Evolutionary conservation across 2,888 invertebrate genomes (phyloP), one percentile per base, ranked within the genome.

Genomic region (Noctua fimbriata): DNA sequence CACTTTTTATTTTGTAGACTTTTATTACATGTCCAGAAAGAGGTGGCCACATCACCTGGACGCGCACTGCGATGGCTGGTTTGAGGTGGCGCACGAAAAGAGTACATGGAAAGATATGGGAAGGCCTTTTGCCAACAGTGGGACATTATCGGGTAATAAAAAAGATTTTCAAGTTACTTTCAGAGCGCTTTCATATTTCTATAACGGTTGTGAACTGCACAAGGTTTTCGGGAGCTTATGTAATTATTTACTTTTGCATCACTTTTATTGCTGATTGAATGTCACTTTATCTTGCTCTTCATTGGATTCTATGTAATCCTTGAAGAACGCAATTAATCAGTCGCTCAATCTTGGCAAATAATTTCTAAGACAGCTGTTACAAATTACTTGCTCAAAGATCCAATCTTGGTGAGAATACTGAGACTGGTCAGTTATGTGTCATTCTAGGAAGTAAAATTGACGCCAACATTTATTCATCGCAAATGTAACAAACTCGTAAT

Each of bases 401-500:
- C 36, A 9, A 47, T 73, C 16, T 60, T 44, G 10, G 36, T 36
- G 28, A 21, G 7, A 41, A 32, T 58, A 3, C 58, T n/a, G 47
- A 24, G 36, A 76, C 55, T 63, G 36, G 28, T 47, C 66, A 55
- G 60, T 69, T 49, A 58, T 24, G 60, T 65, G 16, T 16, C 24
- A 28, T 18, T 72, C 18, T 69, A 65, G 28, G 36, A 63, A 82
- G 24, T 69, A 32, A 47, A 67, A 69, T 63, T n/a, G 1, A 47
- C 41, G 67, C 70, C 63, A 72, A 63, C 32, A 72, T 74, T 32
- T 24, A 60, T 10, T 47, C 52, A n/a, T 76, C n/a, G 9, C 47
- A 63, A 77, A 47, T 55, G 65, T 36, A 58, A 63, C 32, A 67
- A 77, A 67, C 16, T 69, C 21, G 6, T 44, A 60, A 73, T 74